These are phyloP conservation scores for Siphlonurus alternatus DNA, from an alignment of 2,888 invertebrate genomes.

Conservation along the genomic window DNA sequence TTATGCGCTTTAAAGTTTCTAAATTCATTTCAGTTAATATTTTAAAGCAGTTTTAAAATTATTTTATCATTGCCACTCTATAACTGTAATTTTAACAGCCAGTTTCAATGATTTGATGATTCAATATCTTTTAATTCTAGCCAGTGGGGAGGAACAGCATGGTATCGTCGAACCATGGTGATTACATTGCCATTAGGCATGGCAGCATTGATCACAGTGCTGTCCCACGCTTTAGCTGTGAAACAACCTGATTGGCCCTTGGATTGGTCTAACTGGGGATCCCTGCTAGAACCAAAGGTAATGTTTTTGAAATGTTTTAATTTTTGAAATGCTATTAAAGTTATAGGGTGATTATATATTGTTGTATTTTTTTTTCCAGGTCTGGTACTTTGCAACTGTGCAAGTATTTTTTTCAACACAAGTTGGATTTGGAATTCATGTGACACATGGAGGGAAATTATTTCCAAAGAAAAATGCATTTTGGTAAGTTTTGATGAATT, in stretches of 20 bases:
- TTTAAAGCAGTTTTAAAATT: too few relatives aligned
- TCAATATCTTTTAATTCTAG: too few relatives aligned
- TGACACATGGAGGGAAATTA: constrained; percentile 43
- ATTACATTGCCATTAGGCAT: constrained; percentile 23
- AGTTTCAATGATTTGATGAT: too few relatives aligned
- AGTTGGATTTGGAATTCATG: constrained; percentile 42
- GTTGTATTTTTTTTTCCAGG: constrained; percentile 22
- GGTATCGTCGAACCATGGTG: neutral
- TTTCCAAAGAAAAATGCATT: constrained; percentile 46
- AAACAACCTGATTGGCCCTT: neutral
- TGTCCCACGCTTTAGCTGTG: neutral
- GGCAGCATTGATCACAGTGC: constrained; percentile 19
- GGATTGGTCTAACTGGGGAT: constrained; percentile 21
- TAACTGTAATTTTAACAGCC: too few relatives aligned
- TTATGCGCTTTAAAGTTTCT: too few relatives aligned
- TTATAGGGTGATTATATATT: neutral
- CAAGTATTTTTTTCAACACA: constrained; percentile 47
- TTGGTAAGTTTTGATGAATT: constrained; percentile 41
- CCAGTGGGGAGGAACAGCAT: neutral
- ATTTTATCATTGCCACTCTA: too few relatives aligned
- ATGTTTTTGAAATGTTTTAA: constrained; percentile 9
- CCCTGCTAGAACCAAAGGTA: constrained; percentile 25
- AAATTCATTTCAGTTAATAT: too few relatives aligned
- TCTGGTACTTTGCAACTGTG: constrained; percentile 44
- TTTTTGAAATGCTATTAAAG: neutral